A percentile compares a stretch with the other conserved stretches of the same genome.
phyloP scores from a whole-genome alignment of 2,113 vertebrate genomes.

The Phrynosoma platyrhinos region DNA sequence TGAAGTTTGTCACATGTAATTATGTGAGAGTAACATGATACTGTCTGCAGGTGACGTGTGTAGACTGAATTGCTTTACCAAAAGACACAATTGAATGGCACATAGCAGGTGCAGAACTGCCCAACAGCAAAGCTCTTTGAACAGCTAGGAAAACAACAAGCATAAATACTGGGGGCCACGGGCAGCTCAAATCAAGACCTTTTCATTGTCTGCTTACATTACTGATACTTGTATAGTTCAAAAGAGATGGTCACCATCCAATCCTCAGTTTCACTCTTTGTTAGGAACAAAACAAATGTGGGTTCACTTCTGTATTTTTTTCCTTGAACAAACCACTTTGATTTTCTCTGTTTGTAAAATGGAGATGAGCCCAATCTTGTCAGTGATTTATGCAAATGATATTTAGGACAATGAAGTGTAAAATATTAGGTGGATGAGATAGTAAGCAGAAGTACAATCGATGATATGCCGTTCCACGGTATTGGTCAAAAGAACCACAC shows the following conservation, averaged over 20 bases:
- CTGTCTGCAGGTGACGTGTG: constrained; percentile 35
- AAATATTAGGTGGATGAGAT: background rate
- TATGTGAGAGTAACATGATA: background rate
- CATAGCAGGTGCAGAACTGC: rapidly evolving
- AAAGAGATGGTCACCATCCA: background rate
- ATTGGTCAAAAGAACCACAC: background rate
- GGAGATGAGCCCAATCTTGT: background rate
- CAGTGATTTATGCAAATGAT: background rate
- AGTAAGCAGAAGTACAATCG: background rate
- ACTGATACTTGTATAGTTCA: background rate
- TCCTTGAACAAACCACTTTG: background rate
- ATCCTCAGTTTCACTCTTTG: background rate
- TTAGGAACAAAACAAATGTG: background rate
- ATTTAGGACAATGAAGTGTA: background rate
- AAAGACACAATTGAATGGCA: background rate
- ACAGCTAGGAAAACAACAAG: background rate
- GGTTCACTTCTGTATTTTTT: background rate
- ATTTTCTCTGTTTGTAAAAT: background rate
- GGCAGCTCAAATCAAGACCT: background rate
- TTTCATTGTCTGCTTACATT: background rate
- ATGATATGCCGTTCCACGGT: background rate
- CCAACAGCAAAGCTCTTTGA: background rate
- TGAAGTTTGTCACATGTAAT: constrained; percentile 41
- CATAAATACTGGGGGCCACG: background rate
- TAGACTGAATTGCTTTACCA: constrained; percentile 9